Percentiles rank a stretch among this genome's conserved stretches.
These are phyloP conservation scores for Hoplodrina ambigua DNA, from an alignment of 2,888 invertebrate species.

Conservation along the genomic window DNA sequence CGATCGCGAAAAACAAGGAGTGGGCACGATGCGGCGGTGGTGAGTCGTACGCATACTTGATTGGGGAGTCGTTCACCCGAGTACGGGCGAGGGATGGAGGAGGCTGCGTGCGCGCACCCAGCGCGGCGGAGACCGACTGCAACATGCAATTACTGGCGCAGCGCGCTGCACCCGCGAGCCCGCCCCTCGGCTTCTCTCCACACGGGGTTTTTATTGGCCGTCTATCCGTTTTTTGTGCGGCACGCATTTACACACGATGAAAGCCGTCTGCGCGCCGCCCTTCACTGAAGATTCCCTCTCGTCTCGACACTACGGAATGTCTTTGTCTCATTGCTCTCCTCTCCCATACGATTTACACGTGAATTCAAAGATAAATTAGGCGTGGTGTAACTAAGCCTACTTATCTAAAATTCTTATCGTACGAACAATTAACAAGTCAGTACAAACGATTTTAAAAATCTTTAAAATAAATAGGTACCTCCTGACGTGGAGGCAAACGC, in stretches of 20 bases:
- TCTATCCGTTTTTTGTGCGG: constrained; percentile 87
- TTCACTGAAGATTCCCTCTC: constrained; percentile 84
- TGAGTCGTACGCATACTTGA: constrained; percentile 73
- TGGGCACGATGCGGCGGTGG: constrained; percentile 64
- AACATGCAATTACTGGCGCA: constrained; percentile 81
- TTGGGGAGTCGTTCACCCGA: constrained; percentile 68
- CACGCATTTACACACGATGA: constrained; percentile 86
- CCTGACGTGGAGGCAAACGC: constrained; percentile 73
- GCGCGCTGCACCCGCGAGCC: constrained; percentile 84
- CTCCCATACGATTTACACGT: constrained; percentile 66
- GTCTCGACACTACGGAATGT: constrained; percentile 83
- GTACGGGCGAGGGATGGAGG: constrained; percentile 63
- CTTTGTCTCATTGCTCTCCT: constrained; percentile 78
- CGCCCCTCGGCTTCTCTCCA: constrained; percentile 88
- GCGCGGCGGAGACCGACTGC: constrained; percentile 86
- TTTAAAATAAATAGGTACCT: constrained; percentile 40
- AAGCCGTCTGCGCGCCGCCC: constrained; percentile 85
- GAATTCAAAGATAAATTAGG: constrained; percentile 59
- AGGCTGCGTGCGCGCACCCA: constrained; percentile 89
- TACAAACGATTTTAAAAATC: constrained; percentile 43
- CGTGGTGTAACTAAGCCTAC: constrained; percentile 6
- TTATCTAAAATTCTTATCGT: constrained; percentile 23
- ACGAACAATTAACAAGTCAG: constrained; percentile 5
- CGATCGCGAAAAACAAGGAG: constrained; percentile 70
- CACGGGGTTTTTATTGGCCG: constrained; percentile 88